Evolutionary conservation across 2,797 vertebrate genomes (phyloP), one percentile per base, ranked within the genome.

Genomic region (Centroberyx gerrardi): DNA sequence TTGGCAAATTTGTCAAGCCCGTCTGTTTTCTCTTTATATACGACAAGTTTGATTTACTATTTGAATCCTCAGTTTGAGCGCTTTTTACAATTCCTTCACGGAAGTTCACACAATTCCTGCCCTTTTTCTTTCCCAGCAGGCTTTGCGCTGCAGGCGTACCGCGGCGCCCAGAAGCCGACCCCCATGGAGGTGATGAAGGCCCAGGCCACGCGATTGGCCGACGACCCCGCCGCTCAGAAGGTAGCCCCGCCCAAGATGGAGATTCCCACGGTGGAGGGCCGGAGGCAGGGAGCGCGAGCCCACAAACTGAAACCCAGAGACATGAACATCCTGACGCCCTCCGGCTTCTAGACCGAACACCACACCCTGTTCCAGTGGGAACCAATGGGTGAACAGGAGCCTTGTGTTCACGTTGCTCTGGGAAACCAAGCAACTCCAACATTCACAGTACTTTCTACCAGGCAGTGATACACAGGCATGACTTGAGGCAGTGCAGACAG

Each of bases 101-200:
- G 33, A 33, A 33, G 4, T 33, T 33, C 2, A 33, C 33, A 33
- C 4, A 33, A 33, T 33, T 5, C 33, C 33, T 33, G 33, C 33
- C 3, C 7, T 8, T 42, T n/a, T 72, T 15, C 3, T 63, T 53
- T 70, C 70, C 68, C 87, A 97, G 96, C 95, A 72, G 96, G 96
- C 60, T 98, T 98, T 88, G 95, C 97, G 0, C 78, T 97, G 81
- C 97, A 98, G 88, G 85, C 95, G 9, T 97, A 98, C 75, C 96
- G 94, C 38, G 97, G 97, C 7, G 95, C 96, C 51, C 97, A 97
- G 82, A 99, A 98, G 68, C 96, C 97, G 2, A 95, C 96, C n/a
- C 96, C 98, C 2, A 97, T 98, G 96, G 97, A 99, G 79, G 90
- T 98, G 78, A 97, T 98, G 94, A 96, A 96, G 87, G 93, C 93